These are phyloP conservation scores for Enteromius unitaeniatus DNA, from an alignment of 2,797 vertebrate species.

Conservation along the genomic window DNA sequence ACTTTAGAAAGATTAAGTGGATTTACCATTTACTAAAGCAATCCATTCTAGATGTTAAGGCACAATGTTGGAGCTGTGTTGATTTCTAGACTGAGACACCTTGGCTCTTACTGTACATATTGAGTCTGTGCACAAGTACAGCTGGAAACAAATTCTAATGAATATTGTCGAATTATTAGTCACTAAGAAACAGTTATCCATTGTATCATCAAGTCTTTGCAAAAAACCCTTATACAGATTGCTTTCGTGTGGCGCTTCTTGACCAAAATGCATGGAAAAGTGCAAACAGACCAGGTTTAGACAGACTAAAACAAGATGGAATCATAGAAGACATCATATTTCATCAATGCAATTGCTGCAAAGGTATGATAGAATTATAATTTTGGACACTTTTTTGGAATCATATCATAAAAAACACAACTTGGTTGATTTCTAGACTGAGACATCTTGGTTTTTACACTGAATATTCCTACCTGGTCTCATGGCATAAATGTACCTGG, in stretches of 20 bases:
- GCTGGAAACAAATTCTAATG: neutral
- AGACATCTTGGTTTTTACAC: neutral
- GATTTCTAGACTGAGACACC: neutral
- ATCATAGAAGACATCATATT: neutral
- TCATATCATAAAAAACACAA: constrained; percentile 12
- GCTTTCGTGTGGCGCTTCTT: neutral
- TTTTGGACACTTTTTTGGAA: constrained; percentile 20
- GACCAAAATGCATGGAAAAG: neutral
- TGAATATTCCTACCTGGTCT: neutral
- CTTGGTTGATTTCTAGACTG: neutral
- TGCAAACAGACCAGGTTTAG: neutral
- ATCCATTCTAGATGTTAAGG: too few relatives aligned
- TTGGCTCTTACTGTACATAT: neutral
- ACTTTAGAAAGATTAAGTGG: too few relatives aligned
- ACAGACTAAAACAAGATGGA: neutral
- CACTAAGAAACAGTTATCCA: neutral
- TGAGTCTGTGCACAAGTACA: neutral
- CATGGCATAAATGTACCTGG: too few relatives aligned
- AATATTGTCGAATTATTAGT: neutral
- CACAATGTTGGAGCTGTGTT: too few relatives aligned
- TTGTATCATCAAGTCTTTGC: neutral
- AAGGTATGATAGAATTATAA: neutral
- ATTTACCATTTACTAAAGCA: too few relatives aligned
- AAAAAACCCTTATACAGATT: neutral
- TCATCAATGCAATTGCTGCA: neutral